These are phyloP conservation scores for Cartodere bifasciata DNA, from an alignment of 2,888 invertebrate genomes.

Conservation along the genomic window DNA sequence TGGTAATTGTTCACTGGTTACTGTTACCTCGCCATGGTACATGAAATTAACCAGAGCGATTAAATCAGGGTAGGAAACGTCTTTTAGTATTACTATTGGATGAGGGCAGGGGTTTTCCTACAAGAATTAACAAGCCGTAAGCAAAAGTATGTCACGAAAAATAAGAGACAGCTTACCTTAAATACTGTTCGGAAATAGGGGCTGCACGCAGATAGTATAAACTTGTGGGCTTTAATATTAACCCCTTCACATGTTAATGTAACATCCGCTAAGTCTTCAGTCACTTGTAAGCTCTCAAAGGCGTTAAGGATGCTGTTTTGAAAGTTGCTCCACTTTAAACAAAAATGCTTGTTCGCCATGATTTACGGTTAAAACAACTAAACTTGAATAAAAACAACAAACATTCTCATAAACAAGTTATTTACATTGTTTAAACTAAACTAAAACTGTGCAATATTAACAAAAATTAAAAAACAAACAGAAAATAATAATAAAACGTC, in stretches of 20 bases:
- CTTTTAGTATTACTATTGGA: slow-evolving; percentile 59
- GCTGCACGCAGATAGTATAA: slow-evolving; percentile 62
- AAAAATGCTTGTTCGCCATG: slow-evolving; percentile 47
- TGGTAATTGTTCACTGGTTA: slow-evolving; percentile 50
- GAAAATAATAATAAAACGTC: too few species aligned
- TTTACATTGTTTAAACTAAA: too few species aligned
- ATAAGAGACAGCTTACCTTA: slow-evolving; percentile 38
- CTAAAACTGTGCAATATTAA: too few species aligned
- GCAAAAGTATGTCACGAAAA: not conserved
- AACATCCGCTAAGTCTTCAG: slow-evolving; percentile 60
- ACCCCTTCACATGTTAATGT: slow-evolving; percentile 60
- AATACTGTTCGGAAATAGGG: slow-evolving; percentile 63
- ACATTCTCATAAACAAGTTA: too few species aligned
- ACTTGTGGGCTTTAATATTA: slow-evolving; percentile 61
- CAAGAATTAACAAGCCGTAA: slow-evolving; percentile 17
- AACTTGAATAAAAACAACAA: too few species aligned
- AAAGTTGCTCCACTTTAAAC: slow-evolving; percentile 65
- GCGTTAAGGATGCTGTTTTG: slow-evolving; percentile 57
- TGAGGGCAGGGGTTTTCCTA: slow-evolving; percentile 63
- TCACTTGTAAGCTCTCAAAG: slow-evolving; percentile 53
- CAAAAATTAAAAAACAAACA: too few species aligned
- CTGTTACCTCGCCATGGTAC: slow-evolving; percentile 61
- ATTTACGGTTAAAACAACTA: slow-evolving; percentile 11
- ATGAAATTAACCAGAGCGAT: slow-evolving; percentile 55
- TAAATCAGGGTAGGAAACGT: slow-evolving; percentile 53